Conservation (phyloP, 1,140 invertebrate genomes). For the Venturia canescens region DNA sequence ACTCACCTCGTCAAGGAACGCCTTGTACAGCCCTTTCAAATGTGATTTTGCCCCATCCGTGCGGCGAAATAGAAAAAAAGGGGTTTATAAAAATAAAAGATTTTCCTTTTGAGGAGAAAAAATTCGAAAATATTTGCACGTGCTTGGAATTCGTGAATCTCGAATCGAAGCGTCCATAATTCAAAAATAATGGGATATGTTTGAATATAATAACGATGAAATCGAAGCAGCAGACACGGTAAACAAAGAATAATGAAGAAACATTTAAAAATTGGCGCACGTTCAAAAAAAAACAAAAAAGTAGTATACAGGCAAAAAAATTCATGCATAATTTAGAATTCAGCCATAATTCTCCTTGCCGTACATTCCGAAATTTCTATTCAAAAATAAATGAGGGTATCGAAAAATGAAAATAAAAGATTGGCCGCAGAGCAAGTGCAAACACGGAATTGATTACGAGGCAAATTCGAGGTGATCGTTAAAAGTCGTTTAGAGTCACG, state of each 20-base stretch:
- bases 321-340: not conserved
- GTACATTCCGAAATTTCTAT: not conserved
- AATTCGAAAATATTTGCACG: no score
- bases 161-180: no score
- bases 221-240: no score
- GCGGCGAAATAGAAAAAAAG: no score
- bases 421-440: not conserved
- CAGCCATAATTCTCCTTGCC: not conserved
- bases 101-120: no score
- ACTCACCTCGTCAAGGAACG: slow-evolving; percentile 50
- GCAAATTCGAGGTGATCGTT: slow-evolving; percentile 41
- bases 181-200: no score
- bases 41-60: not conserved
- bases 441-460: slow-evolving; percentile 40
- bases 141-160: no score
- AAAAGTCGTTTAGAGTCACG: slow-evolving; percentile 59
- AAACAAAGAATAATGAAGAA: no score
- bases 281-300: no score
- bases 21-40: not conserved
- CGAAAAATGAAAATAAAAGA: not conserved
- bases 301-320: not conserved
- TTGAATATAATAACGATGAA: no score
- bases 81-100: no score
- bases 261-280: no score
- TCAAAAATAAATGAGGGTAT: not conserved